A percentile compares a stretch with the other conserved stretches of the same genome.
Conservation (phyloP, 2,888 invertebrate species). For the Allacma fusca region DNA sequence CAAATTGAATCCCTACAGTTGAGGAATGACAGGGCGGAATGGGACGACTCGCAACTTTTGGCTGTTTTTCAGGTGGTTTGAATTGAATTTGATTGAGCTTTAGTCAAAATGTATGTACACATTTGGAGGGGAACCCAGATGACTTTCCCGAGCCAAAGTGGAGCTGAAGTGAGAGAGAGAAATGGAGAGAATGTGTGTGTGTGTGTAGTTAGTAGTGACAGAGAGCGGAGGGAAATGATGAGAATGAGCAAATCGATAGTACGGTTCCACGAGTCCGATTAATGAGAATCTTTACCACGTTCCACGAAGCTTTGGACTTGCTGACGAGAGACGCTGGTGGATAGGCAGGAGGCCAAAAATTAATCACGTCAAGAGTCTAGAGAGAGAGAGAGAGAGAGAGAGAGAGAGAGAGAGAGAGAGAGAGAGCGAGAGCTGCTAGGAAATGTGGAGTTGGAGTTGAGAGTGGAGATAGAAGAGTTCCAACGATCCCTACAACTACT, state of each 20-base stretch:
- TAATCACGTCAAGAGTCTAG: slow-evolving; percentile 54
- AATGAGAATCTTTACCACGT: slow-evolving; percentile 29
- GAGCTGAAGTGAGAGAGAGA: too few relatives aligned
- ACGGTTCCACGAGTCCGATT: slow-evolving; percentile 5
- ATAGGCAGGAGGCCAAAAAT: slow-evolving; percentile 43
- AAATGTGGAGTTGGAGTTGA: too few relatives aligned
- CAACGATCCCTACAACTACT: too few relatives aligned
- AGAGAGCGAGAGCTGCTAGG: slow-evolving; percentile 9
- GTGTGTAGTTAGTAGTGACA: slow-evolving; percentile 15
- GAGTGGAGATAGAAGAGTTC: too few relatives aligned
- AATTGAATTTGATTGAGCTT: slow-evolving; percentile 3
- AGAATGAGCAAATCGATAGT: slow-evolving; percentile 22
- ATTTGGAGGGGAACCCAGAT: too few relatives aligned
- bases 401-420: too few relatives aligned
- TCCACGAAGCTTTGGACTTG: background rate
- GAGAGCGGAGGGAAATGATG: slow-evolving; percentile 12
- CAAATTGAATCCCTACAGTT: slow-evolving; percentile 14
- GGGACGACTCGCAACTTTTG: slow-evolving; percentile 14
- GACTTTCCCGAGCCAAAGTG: too few relatives aligned
- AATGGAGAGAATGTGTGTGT: too few relatives aligned
- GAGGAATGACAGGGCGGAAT: background rate
- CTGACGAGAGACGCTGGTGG: background rate
- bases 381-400: too few relatives aligned
- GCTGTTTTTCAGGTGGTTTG: slow-evolving; percentile 32
- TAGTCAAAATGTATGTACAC: too few relatives aligned